Evolutionary conservation across 1,140 invertebrate genomes (phyloP).

Genomic region (Pygmarrhopalites habei): DNA sequence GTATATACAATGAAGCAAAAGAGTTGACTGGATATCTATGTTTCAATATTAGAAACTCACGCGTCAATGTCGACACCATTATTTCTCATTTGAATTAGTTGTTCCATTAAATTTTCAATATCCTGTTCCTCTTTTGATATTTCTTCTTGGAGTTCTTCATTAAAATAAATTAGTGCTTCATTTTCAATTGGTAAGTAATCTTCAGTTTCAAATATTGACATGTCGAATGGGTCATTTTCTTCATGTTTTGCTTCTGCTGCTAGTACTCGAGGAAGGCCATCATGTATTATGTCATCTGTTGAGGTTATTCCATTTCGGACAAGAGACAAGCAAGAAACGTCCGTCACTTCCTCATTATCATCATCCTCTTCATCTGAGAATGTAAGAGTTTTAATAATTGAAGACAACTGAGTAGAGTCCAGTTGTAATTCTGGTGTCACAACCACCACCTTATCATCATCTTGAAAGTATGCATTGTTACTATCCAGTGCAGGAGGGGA

Average conservation of each 20-base stretch:
- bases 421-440: not conserved
- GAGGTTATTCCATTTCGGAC: not conserved
- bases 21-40: no score
- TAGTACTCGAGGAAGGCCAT: not conserved
- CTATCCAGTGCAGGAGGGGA: no score
- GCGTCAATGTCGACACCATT: conserved; percentile 15
- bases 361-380: conserved; percentile 13
- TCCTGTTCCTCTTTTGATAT: conserved; percentile 30
- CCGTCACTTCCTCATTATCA: conserved; percentile 6
- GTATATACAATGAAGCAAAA: not conserved
- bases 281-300: not conserved
- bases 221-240: conserved; percentile 24
- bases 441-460: not conserved
- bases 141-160: conserved; percentile 29
- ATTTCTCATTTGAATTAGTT: conserved; percentile 3
- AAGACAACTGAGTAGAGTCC: not conserved
- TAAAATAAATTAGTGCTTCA: conserved; percentile 33
- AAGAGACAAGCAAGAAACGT: not conserved
- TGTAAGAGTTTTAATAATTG: conserved; percentile 3
- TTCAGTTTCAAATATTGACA: conserved; percentile 32
- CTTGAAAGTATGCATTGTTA: not conserved
- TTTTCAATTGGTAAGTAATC: conserved; percentile 35
- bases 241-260: not conserved
- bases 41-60: conserved; percentile 18
- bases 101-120: conserved; percentile 24